Evolutionary conservation across 2,888 invertebrate genomes (phyloP).

Genomic region (Ashinkailepas kermadecensis): DNA sequence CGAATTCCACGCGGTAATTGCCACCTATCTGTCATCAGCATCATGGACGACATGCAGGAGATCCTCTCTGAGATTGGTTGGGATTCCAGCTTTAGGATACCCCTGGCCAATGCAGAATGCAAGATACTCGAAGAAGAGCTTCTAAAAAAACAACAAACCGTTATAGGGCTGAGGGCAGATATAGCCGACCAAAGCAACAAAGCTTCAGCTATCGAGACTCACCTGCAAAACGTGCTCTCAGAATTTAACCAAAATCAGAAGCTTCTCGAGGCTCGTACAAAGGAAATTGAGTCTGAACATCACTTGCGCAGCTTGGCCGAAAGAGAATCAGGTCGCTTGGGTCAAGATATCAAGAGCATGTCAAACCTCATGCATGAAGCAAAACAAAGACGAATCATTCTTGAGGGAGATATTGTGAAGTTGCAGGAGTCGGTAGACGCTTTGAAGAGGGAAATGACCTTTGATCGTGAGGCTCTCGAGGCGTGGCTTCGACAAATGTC

Average conservation of each 20-base stretch:
- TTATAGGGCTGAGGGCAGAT: background rate
- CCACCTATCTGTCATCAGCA: background rate
- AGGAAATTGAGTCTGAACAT: background rate
- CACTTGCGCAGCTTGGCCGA: background rate
- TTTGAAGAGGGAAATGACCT: background rate
- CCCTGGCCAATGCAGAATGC: background rate
- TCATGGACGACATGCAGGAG: background rate
- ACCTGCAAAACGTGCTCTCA: background rate
- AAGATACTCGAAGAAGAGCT: background rate
- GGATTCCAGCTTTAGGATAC: background rate
- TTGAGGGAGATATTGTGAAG: background rate
- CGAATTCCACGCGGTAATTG: no score
- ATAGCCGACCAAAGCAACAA: background rate
- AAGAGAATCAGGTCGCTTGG: background rate
- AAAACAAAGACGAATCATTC: background rate
- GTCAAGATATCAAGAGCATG: conserved; percentile 4
- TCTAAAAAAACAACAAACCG: background rate
- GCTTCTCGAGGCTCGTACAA: background rate
- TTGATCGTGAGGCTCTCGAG: background rate
- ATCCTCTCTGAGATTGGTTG: background rate
- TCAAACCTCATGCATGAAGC: background rate
- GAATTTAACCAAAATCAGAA: background rate
- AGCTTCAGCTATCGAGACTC: background rate
- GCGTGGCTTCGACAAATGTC: conserved; percentile 12
- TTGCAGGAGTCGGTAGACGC: background rate